Percentiles rank a stretch among this genome's conserved stretches.
phyloP scores from a whole-genome alignment of 2,797 vertebrate genomes.

The Acrocephalus scirpaceus region DNA sequence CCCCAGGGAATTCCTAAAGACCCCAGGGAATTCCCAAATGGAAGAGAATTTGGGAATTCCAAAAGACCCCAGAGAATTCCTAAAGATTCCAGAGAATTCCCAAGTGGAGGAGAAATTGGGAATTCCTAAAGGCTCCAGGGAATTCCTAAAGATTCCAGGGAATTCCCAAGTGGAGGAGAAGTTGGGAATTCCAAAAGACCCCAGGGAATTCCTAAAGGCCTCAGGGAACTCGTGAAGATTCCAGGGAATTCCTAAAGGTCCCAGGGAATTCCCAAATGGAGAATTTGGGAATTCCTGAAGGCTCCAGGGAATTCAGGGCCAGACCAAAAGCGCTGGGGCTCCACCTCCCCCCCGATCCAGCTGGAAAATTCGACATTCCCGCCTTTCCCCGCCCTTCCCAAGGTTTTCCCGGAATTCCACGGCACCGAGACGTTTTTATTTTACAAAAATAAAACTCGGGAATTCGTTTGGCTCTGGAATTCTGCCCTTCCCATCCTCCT shows the following conservation, averaged over 20 bases:
- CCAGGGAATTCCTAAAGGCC: neutral
- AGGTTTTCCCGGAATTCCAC: neutral
- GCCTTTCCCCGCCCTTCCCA: neutral
- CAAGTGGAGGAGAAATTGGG: neutral
- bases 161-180: too few species aligned
- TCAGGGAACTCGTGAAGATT: neutral
- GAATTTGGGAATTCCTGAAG: neutral
- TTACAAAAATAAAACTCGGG: neutral
- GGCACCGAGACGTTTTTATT: conserved; percentile 10
- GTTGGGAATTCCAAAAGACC: too few species aligned
- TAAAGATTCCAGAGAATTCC: neutral
- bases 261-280: neutral
- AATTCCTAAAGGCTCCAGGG: neutral
- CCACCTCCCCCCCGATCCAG: neutral
- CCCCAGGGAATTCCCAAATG: neutral
- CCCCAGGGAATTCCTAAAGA: neutral
- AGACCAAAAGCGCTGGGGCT: neutral
- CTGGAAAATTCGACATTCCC: neutral
- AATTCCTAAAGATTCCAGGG: neutral
- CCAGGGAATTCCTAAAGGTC: neutral
- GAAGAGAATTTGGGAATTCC: neutral
- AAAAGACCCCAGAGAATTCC: neutral
- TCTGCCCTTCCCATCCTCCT: neutral
- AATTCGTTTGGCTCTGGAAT: neutral
- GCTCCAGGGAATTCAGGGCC: neutral